Evolutionary conservation across 2,888 invertebrate genomes (phyloP).

Genomic region (Azorinus chamasolen): DNA sequence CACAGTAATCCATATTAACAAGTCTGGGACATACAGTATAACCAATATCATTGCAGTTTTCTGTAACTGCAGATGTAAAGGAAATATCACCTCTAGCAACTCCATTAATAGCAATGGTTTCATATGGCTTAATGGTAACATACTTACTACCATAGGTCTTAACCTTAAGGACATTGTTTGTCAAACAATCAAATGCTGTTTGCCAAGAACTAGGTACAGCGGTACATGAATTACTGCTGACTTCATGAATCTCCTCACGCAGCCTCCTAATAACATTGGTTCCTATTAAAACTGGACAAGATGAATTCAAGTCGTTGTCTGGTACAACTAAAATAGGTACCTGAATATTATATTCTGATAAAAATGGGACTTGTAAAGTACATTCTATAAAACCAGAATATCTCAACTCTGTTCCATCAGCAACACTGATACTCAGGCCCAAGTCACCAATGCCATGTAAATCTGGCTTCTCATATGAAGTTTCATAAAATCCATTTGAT

Average conservation of each 20-base stretch:
- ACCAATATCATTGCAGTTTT: no score
- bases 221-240: no score
- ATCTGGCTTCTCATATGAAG: slow-evolving; percentile 1
- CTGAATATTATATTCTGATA: neutral
- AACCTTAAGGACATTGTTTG: no score
- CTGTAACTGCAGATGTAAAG: no score
- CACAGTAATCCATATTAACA: no score
- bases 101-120: no score
- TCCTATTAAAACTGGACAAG: slow-evolving; percentile 20
- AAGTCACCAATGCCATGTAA: slow-evolving; percentile 5
- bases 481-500: neutral
- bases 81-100: no score
- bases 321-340: slow-evolving; percentile 8
- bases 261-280: slow-evolving; percentile 27
- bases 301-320: slow-evolving; percentile 3
- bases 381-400: slow-evolving; percentile 26
- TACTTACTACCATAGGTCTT: no score
- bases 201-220: no score
- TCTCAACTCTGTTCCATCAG: slow-evolving; percentile 18
- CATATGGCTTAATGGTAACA: no score
- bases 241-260: neutral
- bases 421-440: slow-evolving; percentile 19
- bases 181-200: no score
- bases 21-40: no score
- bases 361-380: neutral